These are phyloP conservation scores for Astropecten irregularis DNA, from an alignment of 53 echinoderm and acorn worm species.

Conservation along the genomic window DNA sequence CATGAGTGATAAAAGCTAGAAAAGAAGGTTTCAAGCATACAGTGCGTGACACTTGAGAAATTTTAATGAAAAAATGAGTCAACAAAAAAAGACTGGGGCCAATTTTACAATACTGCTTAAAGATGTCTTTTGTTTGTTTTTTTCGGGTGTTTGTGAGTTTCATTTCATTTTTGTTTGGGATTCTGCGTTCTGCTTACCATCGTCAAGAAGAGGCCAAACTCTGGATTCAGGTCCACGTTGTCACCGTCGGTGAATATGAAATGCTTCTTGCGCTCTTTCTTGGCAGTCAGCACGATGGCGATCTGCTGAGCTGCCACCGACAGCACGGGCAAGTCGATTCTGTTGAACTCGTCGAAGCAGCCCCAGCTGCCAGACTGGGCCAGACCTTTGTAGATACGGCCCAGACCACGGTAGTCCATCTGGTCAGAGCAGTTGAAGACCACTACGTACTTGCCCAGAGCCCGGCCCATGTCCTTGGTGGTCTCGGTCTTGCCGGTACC, in stretches of 20 bases:
- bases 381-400: constrained; percentile 97
- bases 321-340: constrained; percentile 95
- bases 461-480: constrained; percentile 98
- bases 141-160: too few species aligned
- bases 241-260: constrained; percentile 99
- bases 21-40: too few species aligned
- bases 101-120: too few species aligned
- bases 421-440: constrained; percentile 99
- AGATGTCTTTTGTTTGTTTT: too few species aligned
- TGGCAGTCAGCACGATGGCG: constrained; percentile 93
- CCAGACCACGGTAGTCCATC: constrained; percentile 99
- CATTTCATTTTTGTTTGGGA: too few species aligned
- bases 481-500: constrained; percentile 99
- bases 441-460: constrained; percentile 97
- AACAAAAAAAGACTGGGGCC: too few species aligned
- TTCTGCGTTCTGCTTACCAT: too few species aligned
- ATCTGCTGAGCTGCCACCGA: constrained; percentile 99
- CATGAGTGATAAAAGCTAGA: too few species aligned
- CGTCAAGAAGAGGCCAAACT: constrained; percentile 98
- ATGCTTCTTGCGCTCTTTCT: constrained; percentile 97
- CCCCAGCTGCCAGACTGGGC: constrained; percentile 99
- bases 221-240: constrained; percentile 91
- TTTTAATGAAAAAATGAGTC: too few species aligned
- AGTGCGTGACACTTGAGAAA: too few species aligned
- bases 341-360: constrained; percentile 98